Evolutionary conservation across 2,113 vertebrate genomes (phyloP).

Genomic region (Nothocercus julius): DNA sequence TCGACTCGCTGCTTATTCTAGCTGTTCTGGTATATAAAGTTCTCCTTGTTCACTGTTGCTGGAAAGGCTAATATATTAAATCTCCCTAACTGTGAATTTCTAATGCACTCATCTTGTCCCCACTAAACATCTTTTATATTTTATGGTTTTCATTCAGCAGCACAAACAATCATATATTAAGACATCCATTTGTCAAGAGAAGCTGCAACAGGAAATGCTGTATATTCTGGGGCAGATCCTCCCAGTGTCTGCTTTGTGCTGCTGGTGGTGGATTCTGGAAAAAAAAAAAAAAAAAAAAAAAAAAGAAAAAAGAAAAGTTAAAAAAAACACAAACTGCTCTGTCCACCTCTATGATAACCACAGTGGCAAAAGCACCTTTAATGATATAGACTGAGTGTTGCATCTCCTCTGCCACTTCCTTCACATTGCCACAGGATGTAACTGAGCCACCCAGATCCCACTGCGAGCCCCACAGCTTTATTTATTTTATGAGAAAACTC

Average conservation of each 20-base stretch:
- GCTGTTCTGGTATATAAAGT: neutral
- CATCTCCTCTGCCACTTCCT: conserved; percentile 12
- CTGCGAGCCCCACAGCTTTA: neutral
- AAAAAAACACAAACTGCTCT: neutral
- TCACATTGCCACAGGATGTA: neutral
- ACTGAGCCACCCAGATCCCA: neutral
- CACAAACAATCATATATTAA: neutral
- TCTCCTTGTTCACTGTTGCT: neutral
- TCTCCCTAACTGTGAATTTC: neutral
- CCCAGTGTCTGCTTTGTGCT: neutral
- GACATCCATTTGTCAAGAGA: neutral
- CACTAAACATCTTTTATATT: neutral
- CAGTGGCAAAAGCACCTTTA: conserved; percentile 32
- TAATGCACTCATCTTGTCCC: neutral
- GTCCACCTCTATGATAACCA: neutral
- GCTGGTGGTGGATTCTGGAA: neutral
- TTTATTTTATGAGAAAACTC: neutral
- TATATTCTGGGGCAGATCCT: neutral
- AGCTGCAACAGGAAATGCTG: neutral
- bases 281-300: too few relatives aligned
- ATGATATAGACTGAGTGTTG: neutral
- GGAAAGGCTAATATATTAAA: neutral
- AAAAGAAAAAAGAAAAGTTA: too few relatives aligned
- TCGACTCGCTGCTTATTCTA: neutral
- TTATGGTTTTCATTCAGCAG: neutral